phyloP scores from a whole-genome alignment of 2,888 invertebrate genomes.

The Noctua janthe region DNA sequence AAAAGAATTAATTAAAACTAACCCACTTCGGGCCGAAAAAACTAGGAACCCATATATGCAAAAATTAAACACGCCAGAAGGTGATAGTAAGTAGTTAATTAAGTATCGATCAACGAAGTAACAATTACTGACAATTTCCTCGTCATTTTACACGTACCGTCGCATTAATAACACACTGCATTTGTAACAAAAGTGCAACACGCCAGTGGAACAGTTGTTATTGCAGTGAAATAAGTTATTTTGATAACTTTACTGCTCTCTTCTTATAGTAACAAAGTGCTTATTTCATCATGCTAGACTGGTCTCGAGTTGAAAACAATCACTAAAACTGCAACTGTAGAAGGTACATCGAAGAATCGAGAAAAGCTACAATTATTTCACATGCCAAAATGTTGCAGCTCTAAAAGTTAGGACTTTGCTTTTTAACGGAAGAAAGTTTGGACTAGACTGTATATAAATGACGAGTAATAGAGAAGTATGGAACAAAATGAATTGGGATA shows the following conservation, averaged over 20 bases:
- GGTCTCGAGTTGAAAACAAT: slow-evolving; percentile 27
- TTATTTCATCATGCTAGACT: slow-evolving; percentile 15
- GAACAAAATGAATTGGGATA: no score
- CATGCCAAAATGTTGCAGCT: neutral
- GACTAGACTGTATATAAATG: neutral
- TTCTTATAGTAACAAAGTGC: neutral
- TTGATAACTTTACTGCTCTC: no score
- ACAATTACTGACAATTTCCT: slow-evolving; percentile 61
- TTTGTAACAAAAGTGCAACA: slow-evolving; percentile 45
- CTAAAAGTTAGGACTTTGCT: neutral
- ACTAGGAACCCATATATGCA: slow-evolving; percentile 60
- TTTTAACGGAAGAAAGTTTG: neutral
- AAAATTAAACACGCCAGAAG: slow-evolving; percentile 47
- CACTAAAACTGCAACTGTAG: slow-evolving; percentile 1
- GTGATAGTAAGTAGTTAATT: slow-evolving; percentile 41
- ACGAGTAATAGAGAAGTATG: no score
- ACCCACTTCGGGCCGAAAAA: slow-evolving; percentile 54
- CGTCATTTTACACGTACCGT: slow-evolving; percentile 46
- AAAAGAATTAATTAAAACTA: slow-evolving; percentile 54
- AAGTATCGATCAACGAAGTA: slow-evolving; percentile 45
- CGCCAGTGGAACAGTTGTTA: slow-evolving; percentile 24
- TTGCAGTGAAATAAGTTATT: slow-evolving; percentile 8
- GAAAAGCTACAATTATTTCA: neutral
- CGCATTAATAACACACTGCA: slow-evolving; percentile 48
- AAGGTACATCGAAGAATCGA: neutral